Evolutionary conservation across 23 tunicate species (phyloP).

Genomic region (Clavelina lepadiformis): DNA sequence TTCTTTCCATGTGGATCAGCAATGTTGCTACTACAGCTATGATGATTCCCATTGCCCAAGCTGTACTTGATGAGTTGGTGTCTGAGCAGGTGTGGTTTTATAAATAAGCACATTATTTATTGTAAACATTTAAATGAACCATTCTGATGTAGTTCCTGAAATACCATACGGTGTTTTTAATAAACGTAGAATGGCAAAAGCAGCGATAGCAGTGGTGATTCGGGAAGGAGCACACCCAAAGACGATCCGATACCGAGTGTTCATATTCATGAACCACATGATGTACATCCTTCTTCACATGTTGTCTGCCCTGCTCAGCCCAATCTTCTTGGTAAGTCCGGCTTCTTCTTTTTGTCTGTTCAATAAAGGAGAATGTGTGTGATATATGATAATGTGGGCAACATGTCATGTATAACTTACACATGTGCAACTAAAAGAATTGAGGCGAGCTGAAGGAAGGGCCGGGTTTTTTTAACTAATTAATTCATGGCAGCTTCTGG

Average conservation of each 20-base stretch:
- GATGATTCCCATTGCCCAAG: slow-evolving; percentile 99
- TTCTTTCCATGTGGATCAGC: slow-evolving; percentile 98
- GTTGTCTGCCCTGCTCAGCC: slow-evolving; percentile 22
- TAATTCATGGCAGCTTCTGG: too few species aligned
- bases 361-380: too few species aligned
- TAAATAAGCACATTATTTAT: too few species aligned
- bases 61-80: slow-evolving; percentile 60
- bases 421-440: not conserved
- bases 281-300: slow-evolving; percentile 1
- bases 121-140: too few species aligned
- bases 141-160: too few species aligned
- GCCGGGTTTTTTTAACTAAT: too few species aligned
- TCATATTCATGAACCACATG: slow-evolving; percentile 3
- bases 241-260: not conserved
- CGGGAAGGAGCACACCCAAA: slow-evolving; percentile 25
- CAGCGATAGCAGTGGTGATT: slow-evolving; percentile 8
- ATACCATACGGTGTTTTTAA: too few species aligned
- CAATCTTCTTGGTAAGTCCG: slow-evolving; percentile 11
- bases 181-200: too few species aligned
- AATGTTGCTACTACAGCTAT: slow-evolving; percentile 99
- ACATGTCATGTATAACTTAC: too few species aligned
- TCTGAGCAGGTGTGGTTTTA: slow-evolving; percentile 8
- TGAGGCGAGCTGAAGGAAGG: too few species aligned
- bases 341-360: not conserved
- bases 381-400: too few species aligned